Percentiles rank a stretch among this genome's conserved stretches.
These are phyloP conservation scores for Hemicrepidius hirtus DNA, from an alignment of 2,888 invertebrate genomes.

Conservation along the genomic window DNA sequence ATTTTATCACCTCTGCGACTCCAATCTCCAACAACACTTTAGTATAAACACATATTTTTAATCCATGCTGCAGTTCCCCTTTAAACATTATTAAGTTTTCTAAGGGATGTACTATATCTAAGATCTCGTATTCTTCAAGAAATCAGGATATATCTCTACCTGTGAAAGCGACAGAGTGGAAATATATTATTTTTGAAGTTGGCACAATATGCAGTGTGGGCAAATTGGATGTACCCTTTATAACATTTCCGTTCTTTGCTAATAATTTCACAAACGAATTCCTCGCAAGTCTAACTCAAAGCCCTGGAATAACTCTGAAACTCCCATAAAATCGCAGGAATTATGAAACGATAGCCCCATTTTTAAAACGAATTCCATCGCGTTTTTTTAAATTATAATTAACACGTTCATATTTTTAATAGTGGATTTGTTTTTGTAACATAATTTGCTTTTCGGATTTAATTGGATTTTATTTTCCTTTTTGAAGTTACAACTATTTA, in stretches of 20 bases:
- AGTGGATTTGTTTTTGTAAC: neutral
- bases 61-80: no score
- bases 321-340: neutral
- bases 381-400: no score
- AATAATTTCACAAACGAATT: slow-evolving; percentile 3
- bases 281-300: slow-evolving; percentile 1
- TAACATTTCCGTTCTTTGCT: neutral
- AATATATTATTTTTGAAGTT: slow-evolving; percentile 15
- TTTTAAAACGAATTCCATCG: neutral
- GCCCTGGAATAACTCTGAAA: neutral
- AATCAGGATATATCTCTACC: neutral
- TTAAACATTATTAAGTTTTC: no score
- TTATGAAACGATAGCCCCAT: neutral
- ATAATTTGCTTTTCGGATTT: no score
- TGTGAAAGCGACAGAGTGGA: neutral
- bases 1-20: no score
- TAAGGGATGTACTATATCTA: no score
- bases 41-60: no score
- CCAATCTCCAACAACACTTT: no score
- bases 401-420: no score
- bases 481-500: no score
- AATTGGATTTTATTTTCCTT: no score
- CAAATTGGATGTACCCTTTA: slow-evolving; percentile 18
- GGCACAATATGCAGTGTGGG: neutral
- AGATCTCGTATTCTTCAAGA: no score